Evolutionary conservation across 2,888 invertebrate species (phyloP).

Genomic region (Acanthococcus lagerstroemiae): DNA sequence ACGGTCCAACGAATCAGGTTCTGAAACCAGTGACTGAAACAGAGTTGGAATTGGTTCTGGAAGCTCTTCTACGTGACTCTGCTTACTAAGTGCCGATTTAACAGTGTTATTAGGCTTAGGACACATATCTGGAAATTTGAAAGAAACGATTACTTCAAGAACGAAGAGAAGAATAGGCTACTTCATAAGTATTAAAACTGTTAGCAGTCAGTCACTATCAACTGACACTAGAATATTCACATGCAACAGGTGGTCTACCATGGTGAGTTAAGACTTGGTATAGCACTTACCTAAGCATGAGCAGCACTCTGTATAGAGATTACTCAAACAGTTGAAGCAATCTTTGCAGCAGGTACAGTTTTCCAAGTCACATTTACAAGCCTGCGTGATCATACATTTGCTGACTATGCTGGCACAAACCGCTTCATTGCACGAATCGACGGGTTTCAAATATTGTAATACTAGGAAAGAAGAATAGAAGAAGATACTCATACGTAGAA

Average conservation of each 20-base stretch:
- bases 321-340: slow-evolving; percentile 79
- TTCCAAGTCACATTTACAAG: slow-evolving; percentile 87
- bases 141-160: background rate
- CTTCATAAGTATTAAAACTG: slow-evolving; percentile 85
- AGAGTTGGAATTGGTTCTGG: slow-evolving; percentile 71
- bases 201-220: too few relatives aligned
- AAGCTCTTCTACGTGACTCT: slow-evolving; percentile 78
- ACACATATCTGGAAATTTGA: slow-evolving; percentile 62
- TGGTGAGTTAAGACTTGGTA: too few relatives aligned
- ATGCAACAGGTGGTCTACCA: too few relatives aligned
- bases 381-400: slow-evolving; percentile 91
- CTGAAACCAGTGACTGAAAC: slow-evolving; percentile 59
- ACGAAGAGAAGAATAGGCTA: slow-evolving; percentile 67
- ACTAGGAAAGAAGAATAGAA: too few relatives aligned
- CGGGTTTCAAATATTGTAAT: too few relatives aligned
- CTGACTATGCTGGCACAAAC: slow-evolving; percentile 92
- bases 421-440: slow-evolving; percentile 69
- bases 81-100: slow-evolving; percentile 56
- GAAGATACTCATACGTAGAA: too few relatives aligned
- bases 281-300: slow-evolving; percentile 96
- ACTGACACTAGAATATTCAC: too few relatives aligned
- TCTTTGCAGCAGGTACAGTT: slow-evolving; percentile 92
- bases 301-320: slow-evolving; percentile 86
- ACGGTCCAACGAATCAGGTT: slow-evolving; percentile 61
- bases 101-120: slow-evolving; percentile 74